A percentile compares a stretch with the other conserved stretches of the same genome.
phyloP scores from a whole-genome alignment of 2,888 invertebrate species.

The Schrankia costaestrigalis region DNA sequence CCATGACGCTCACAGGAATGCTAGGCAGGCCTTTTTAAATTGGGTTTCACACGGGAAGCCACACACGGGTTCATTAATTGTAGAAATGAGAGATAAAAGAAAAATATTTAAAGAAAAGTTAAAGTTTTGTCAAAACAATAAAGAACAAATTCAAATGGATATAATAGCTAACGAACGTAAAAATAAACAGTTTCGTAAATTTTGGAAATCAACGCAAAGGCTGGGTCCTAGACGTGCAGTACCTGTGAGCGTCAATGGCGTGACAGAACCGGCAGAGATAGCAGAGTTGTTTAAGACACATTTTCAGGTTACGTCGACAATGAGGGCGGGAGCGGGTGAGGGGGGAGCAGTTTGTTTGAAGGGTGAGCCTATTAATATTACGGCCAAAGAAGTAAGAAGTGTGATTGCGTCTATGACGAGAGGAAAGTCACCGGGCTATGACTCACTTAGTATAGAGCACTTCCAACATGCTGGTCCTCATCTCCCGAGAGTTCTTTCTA shows the following conservation, averaged over 20 bases:
- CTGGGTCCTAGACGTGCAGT: not conserved
- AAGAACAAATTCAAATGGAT: no score
- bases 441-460: no score
- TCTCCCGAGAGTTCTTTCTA: conserved; percentile 1
- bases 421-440: not conserved
- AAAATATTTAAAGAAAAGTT: no score
- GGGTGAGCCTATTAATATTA: not conserved
- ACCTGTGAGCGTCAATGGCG: not conserved
- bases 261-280: not conserved
- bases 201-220: not conserved
- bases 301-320: no score
- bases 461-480: conserved; percentile 1
- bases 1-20: no score
- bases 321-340: no score
- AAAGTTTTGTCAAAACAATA: no score
- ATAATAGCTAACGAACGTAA: not conserved
- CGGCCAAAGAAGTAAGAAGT: not conserved
- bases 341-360: no score
- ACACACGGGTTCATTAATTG: no score
- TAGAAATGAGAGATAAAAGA: no score
- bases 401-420: not conserved
- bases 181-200: not conserved
- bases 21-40: no score
- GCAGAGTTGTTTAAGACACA: not conserved
- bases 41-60: no score